A percentile compares a stretch with the other conserved stretches of the same genome.
These are phyloP conservation scores for Chaitophorus viminalis DNA, from an alignment of 2,888 invertebrate species.

Conservation along the genomic window DNA sequence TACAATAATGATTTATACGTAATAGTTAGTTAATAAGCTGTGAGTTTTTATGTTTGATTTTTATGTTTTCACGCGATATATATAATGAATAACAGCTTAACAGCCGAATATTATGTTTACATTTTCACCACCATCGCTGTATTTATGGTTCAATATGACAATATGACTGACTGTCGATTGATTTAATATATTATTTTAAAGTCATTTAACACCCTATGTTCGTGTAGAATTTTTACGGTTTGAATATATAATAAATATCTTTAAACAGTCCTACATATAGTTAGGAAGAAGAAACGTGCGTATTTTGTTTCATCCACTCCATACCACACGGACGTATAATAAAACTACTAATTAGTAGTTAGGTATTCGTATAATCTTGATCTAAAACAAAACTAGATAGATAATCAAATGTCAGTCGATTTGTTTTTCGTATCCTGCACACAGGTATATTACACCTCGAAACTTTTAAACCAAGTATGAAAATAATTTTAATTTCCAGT, in stretches of 20 bases:
- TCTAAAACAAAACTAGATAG: too few species aligned
- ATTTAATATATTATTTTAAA: neutral
- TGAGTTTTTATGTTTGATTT: neutral
- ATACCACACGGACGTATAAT: too few species aligned
- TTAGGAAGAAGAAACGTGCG: too few species aligned
- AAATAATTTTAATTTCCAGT: too few species aligned
- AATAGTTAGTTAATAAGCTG: neutral
- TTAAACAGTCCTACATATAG: neutral
- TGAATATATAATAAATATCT: neutral
- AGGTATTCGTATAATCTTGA: too few species aligned
- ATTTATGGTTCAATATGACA: neutral
- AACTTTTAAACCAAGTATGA: too few species aligned
- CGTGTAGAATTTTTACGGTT: neutral
- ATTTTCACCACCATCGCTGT: neutral
- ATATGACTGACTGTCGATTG: neutral
- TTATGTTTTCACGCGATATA: neutral
- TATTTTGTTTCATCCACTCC: neutral
- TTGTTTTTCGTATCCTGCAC: too few species aligned
- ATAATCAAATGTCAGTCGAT: too few species aligned
- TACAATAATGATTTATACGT: neutral
- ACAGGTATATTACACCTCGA: too few species aligned
- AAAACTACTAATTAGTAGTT: too few species aligned
- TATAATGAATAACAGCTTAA: neutral
- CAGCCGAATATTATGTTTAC: neutral
- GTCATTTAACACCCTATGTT: neutral